phyloP scores from a whole-genome alignment of 2,113 vertebrate genomes.

The Nycticryphes semicollaris region DNA sequence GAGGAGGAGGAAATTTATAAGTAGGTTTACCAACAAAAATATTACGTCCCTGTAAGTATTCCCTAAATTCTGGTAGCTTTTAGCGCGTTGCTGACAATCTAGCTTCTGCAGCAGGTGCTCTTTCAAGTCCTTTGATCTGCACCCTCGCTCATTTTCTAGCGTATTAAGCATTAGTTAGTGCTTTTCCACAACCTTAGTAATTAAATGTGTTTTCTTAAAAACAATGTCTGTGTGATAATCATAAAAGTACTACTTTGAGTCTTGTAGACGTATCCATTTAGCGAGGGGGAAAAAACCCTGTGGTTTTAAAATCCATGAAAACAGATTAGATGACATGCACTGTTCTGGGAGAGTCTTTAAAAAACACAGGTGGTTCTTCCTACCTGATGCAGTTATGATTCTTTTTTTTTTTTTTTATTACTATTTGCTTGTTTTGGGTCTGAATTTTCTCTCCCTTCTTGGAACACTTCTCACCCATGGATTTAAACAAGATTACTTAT shows the following conservation, averaged over 20 bases:
- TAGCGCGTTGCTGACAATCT: background rate
- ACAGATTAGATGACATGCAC: background rate
- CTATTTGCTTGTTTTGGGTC: background rate
- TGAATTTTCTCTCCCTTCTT: background rate
- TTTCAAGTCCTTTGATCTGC: background rate
- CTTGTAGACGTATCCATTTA: background rate
- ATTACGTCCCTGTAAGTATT: background rate
- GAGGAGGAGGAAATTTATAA: background rate
- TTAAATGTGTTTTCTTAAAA: background rate
- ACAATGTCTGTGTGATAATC: background rate
- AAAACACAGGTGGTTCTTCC: background rate
- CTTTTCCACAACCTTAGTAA: background rate
- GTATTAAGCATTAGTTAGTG: background rate
- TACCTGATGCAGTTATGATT: background rate
- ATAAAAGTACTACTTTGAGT: background rate
- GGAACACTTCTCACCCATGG: background rate
- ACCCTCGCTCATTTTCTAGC: background rate
- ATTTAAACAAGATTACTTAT: background rate
- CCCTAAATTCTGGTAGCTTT: background rate
- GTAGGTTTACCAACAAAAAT: background rate
- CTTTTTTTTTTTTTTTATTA: background rate
- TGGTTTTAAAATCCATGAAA: background rate
- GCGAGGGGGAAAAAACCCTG: background rate
- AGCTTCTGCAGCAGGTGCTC: background rate
- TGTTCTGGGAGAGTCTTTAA: background rate